phyloP scores from a whole-genome alignment of 2,797 vertebrate species.

The Rhinichthys osculus region DNA sequence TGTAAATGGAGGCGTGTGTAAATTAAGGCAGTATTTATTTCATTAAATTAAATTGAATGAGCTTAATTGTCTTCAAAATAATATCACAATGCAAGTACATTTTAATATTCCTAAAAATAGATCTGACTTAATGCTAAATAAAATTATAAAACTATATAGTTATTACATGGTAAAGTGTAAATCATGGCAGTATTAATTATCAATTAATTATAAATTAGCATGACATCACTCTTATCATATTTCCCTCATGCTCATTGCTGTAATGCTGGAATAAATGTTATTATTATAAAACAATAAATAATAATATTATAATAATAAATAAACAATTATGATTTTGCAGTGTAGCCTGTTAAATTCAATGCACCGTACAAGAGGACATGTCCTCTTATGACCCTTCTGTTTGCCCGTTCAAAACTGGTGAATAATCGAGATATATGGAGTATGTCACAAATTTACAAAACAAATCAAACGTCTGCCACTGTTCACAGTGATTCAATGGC shows the following conservation, averaged over 20 bases:
- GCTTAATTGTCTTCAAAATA: no score
- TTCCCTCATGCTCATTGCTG: background rate
- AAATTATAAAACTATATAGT: no score
- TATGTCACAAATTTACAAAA: constrained; percentile 1
- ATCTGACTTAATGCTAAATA: background rate
- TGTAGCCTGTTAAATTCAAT: no score
- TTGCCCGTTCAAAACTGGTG: background rate
- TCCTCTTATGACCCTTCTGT: background rate
- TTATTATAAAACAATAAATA: background rate
- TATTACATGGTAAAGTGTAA: background rate
- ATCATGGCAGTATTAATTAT: background rate
- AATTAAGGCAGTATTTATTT: no score
- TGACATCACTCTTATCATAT: background rate
- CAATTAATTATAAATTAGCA: no score
- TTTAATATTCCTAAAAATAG: no score
- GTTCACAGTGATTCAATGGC: background rate
- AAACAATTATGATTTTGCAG: no score
- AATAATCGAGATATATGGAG: background rate
- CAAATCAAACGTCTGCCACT: background rate
- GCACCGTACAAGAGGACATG: background rate
- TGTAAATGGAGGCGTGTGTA: no score
- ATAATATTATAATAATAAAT: no score
- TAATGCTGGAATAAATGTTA: background rate
- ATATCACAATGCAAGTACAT: no score
- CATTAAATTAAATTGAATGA: no score